A percentile compares a stretch with the other conserved stretches of the same genome.
phyloP scores from a whole-genome alignment of 2,797 vertebrate species.

The Thripadectes ignobilis region DNA sequence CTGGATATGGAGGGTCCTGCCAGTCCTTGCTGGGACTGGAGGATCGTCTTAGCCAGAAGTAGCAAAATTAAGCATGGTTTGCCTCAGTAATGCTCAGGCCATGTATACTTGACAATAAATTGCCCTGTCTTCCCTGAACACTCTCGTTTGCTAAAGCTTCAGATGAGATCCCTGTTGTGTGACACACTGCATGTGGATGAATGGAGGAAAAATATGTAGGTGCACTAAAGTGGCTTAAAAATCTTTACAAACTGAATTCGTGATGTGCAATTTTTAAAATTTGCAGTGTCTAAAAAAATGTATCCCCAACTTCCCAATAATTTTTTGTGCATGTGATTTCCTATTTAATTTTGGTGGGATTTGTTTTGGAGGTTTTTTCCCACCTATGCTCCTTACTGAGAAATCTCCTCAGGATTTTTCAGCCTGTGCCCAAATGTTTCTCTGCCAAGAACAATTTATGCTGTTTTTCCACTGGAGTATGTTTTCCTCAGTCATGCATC shows the following conservation, averaged over 20 bases:
- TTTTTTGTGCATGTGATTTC: neutral
- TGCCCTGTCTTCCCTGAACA: neutral
- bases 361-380: neutral
- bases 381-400: neutral
- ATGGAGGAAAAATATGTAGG: neutral
- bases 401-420: neutral
- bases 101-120: neutral
- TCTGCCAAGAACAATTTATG: neutral
- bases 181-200: neutral
- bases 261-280: fast-evolving
- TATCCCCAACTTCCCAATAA: neutral
- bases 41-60: neutral
- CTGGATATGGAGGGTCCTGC: neutral
- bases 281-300: neutral
- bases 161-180: neutral
- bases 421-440: neutral
- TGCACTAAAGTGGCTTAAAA: neutral
- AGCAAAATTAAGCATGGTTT: neutral
- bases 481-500: neutral
- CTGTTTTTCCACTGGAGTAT: neutral
- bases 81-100: neutral
- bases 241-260: neutral
- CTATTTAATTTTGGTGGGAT: neutral
- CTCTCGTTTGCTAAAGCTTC: neutral
- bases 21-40: neutral